Percentiles rank a stretch among this genome's conserved stretches.
Evolutionary conservation across 37 sponge, comb jelly and placozoan genomes (phyloP).

Genomic region (Chondrilla cf. caribensis): DNA sequence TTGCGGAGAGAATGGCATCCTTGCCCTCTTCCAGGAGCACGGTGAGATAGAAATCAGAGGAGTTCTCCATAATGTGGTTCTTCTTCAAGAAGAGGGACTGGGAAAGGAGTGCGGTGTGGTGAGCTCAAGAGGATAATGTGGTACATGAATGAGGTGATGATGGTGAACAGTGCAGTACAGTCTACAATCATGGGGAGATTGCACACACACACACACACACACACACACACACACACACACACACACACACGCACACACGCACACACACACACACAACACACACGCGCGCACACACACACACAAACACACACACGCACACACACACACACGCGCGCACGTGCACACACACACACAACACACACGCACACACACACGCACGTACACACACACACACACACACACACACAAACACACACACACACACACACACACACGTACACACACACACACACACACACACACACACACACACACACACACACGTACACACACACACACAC

Average conservation of each 20-base stretch:
- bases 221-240: neutral
- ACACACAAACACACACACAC: slow-evolving; percentile 18
- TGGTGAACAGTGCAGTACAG: neutral
- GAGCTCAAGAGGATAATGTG: neutral
- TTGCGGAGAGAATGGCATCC: neutral
- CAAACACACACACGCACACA: neutral
- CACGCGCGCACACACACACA: neutral
- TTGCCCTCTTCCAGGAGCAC: neutral
- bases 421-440: neutral
- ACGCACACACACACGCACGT: neutral
- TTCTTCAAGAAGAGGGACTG: slow-evolving; percentile 11
- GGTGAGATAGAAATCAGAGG: neutral
- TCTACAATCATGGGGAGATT: too few species aligned
- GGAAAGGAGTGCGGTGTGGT: neutral
- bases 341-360: too few species aligned
- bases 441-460: too few species aligned
- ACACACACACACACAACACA: neutral
- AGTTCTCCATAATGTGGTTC: neutral
- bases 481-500: neutral
- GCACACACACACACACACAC: too few species aligned
- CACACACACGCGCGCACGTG: neutral
- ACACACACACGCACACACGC: neutral
- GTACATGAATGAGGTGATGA: neutral
- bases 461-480: neutral
- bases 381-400: too few species aligned